Evolutionary conservation across 2,888 invertebrate species (phyloP).

Genomic region (Ischnus inquisitorius): DNA sequence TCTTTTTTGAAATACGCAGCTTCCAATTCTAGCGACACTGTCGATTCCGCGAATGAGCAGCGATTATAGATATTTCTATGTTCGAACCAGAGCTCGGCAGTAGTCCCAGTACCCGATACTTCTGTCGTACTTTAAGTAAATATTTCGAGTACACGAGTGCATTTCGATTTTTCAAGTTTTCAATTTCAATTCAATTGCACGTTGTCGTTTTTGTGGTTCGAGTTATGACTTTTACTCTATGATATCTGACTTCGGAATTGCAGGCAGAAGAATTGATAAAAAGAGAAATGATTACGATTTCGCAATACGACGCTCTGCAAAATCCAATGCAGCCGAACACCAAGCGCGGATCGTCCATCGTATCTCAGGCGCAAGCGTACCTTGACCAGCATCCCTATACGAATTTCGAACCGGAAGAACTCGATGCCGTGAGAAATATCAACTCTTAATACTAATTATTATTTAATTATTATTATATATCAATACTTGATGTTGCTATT

Average conservation of each 20-base stretch:
- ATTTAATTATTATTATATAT: neutral
- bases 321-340: constrained; percentile 89
- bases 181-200: neutral
- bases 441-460: neutral
- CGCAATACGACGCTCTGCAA: constrained; percentile 95
- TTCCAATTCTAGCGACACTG: no score
- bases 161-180: no score
- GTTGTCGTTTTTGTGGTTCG: no score
- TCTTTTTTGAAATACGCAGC: no score
- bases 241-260: constrained; percentile 50
- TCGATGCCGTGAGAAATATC: constrained; percentile 85
- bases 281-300: constrained; percentile 98
- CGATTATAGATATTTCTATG: neutral
- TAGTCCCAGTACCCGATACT: no score
- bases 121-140: no score
- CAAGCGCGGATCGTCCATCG: constrained; percentile 86
- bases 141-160: no score
- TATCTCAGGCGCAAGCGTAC: constrained; percentile 91
- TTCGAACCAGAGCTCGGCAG: no score
- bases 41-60: no score
- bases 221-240: no score
- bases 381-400: constrained; percentile 95
- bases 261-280: constrained; percentile 98
- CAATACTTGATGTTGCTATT: neutral
- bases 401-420: constrained; percentile 89